A percentile compares a stretch with the other conserved stretches of the same genome.
These are phyloP conservation scores for Typhlichthys subterraneus DNA, from an alignment of 2,797 vertebrate genomes.

Conservation along the genomic window DNA sequence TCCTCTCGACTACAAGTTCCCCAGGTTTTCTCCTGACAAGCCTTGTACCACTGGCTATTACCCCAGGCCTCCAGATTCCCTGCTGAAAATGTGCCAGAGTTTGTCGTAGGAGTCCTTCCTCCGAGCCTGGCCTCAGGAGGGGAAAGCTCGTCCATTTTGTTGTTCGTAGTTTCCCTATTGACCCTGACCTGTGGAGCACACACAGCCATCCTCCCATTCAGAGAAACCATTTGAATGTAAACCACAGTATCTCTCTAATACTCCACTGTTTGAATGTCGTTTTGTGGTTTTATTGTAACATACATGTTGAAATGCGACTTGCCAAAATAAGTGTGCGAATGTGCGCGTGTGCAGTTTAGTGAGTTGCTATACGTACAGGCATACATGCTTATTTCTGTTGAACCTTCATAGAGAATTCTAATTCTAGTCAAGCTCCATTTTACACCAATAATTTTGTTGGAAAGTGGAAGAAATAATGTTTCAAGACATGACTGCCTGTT, in stretches of 20 bases:
- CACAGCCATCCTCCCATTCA: constrained; percentile 16
- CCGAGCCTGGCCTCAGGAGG: constrained; percentile 62
- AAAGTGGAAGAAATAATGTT: no score
- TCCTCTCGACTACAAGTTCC: constrained; percentile 92
- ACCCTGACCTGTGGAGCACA: constrained; percentile 15
- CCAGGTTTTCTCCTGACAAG: constrained; percentile 86
- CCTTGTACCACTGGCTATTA: constrained; percentile 89
- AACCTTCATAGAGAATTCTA: background rate
- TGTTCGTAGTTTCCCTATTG: constrained; percentile 42
- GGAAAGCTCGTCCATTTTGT: constrained; percentile 64
- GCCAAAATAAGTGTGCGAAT: constrained; percentile 43
- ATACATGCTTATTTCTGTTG: no score
- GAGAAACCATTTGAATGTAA: constrained; percentile 73
- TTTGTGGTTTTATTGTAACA: constrained; percentile 64
- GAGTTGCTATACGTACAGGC: background rate
- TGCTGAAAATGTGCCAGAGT: constrained; percentile 78
- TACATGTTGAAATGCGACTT: constrained; percentile 57
- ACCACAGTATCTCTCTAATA: constrained; percentile 60
- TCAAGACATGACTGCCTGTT: no score
- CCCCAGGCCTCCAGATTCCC: constrained; percentile 84
- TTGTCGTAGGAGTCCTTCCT: constrained; percentile 54
- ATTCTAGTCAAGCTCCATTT: background rate
- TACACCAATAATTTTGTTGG: no score
- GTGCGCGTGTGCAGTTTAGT: constrained; percentile 15
- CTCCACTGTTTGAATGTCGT: constrained; percentile 55